phyloP scores from a whole-genome alignment of 2,113 vertebrate species.

The Albula glossodonta region DNA sequence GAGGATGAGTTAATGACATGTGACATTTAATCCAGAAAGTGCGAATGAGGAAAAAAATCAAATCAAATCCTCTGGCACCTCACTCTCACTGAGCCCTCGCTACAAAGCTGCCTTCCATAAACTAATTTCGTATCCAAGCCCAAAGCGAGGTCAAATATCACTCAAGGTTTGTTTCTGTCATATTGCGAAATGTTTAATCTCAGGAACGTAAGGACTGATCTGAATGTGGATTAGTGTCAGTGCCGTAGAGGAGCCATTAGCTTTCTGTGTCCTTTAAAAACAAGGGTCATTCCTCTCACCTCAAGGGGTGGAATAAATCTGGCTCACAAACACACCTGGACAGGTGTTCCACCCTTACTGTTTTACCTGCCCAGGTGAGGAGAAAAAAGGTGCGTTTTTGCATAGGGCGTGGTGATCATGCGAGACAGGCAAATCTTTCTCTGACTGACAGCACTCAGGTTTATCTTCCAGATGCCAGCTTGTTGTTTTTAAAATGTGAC shows the following conservation, averaged over 20 bases:
- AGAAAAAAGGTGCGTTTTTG: background rate
- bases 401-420: background rate
- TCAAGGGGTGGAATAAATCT: background rate
- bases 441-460: background rate
- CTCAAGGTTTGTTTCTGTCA: background rate
- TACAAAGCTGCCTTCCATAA: background rate
- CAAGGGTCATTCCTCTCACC: background rate
- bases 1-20: constrained; percentile 1
- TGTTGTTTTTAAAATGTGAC: too few relatives aligned
- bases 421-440: background rate
- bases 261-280: background rate
- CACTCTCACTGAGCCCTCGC: background rate
- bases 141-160: constrained; percentile 12
- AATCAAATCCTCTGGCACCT: background rate
- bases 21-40: background rate
- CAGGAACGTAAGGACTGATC: background rate
- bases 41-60: background rate
- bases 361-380: background rate
- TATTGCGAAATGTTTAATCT: constrained; percentile 7
- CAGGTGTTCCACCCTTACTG: background rate
- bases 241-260: background rate
- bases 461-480: background rate
- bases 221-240: background rate
- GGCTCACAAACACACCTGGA: background rate
- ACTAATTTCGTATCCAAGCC: background rate